Evolutionary conservation across 2,888 invertebrate genomes (phyloP).

Genomic region (Lasius platythorax): DNA sequence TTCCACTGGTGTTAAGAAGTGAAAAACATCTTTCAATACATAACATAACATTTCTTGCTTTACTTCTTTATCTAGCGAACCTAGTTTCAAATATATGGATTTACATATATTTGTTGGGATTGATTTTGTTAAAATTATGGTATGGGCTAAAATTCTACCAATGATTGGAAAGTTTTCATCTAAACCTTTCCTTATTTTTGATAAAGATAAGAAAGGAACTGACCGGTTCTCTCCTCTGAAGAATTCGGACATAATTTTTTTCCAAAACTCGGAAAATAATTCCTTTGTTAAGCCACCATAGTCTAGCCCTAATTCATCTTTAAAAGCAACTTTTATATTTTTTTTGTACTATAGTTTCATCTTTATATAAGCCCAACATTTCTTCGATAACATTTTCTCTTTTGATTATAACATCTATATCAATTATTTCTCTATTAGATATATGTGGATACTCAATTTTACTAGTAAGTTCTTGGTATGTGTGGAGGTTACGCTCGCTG

Average conservation of each 20-base stretch:
- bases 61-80: constrained; percentile 6
- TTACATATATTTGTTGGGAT: constrained; percentile 8
- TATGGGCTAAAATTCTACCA: constrained; percentile 14
- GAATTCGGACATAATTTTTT: constrained; percentile 12
- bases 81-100: constrained; percentile 24
- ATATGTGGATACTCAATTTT: constrained; percentile 7
- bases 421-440: not conserved
- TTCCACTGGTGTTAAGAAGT: constrained; percentile 6
- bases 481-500: too few relatives aligned
- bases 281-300: constrained; percentile 6
- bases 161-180: constrained; percentile 5
- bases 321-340: constrained; percentile 11
- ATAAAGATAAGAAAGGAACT: constrained; percentile 12
- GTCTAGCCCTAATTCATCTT: constrained; percentile 7
- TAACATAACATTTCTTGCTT: not conserved
- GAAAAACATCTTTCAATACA: not conserved
- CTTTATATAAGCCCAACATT: constrained; percentile 5
- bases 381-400: constrained; percentile 6
- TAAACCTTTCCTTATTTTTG: constrained; percentile 28
- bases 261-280: constrained; percentile 16
- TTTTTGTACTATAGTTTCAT: constrained; percentile 22
- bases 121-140: constrained; percentile 3
- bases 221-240: constrained; percentile 4
- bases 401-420: not conserved
- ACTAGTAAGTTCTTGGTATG: not conserved